Percentiles rank a stretch among this genome's conserved stretches.
Conservation (phyloP, 2,113 vertebrate genomes). For the Phalacrocorax aristotelis region DNA sequence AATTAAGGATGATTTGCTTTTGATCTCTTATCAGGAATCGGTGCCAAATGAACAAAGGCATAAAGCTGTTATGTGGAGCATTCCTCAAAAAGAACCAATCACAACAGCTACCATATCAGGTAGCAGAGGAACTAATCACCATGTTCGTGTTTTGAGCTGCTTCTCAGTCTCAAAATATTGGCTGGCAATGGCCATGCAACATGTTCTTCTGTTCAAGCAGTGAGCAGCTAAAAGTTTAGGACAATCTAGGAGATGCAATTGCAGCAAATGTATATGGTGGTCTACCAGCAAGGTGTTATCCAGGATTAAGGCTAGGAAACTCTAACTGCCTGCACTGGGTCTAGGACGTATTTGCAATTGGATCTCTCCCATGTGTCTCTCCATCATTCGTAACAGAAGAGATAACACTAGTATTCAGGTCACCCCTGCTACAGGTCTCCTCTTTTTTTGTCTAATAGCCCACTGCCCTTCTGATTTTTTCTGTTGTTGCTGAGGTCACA, state of each 20-base stretch:
- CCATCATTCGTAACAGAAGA: neutral
- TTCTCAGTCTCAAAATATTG: neutral
- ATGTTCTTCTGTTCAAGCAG: neutral
- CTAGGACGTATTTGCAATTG: neutral
- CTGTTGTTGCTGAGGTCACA: neutral
- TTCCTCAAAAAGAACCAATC: neutral
- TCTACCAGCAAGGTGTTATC: neutral
- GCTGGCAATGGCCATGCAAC: neutral
- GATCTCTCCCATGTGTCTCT: neutral
- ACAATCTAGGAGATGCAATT: neutral
- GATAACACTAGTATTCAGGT: neutral
- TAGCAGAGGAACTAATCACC: neutral
- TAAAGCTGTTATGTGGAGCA: neutral
- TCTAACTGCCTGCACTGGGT: neutral
- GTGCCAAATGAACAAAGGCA: conserved; percentile 43
- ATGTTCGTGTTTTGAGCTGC: neutral
- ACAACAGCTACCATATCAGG: neutral
- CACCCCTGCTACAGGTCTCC: neutral
- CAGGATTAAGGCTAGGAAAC: neutral
- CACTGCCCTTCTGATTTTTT: neutral
- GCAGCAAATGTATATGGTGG: neutral
- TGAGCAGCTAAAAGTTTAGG: neutral
- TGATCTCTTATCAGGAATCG: neutral
- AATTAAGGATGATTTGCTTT: conserved; percentile 51
- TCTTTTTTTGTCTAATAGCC: neutral